Evolutionary conservation across 2,888 invertebrate genomes (phyloP).

Genomic region (Hypomecis atomaria): DNA sequence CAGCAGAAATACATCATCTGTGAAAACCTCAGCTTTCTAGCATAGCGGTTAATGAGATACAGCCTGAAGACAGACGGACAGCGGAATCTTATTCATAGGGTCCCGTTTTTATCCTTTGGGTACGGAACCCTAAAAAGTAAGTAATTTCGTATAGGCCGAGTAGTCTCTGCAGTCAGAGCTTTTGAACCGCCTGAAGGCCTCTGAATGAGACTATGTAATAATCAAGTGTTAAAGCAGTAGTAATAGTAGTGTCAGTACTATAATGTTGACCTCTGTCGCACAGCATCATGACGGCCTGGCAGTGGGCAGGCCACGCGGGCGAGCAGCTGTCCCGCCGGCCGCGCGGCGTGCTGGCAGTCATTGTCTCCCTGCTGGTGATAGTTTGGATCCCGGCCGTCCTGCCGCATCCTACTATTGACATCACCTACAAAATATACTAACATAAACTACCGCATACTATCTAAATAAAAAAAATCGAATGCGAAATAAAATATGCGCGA

Average conservation of each 20-base stretch:
- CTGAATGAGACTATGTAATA: not conserved
- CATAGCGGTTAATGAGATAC: too few relatives aligned
- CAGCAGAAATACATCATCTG: too few relatives aligned
- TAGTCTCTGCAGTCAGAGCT: too few relatives aligned
- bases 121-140: too few relatives aligned
- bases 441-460: not conserved
- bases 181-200: too few relatives aligned
- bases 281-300: slow-evolving; percentile 57
- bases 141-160: too few relatives aligned
- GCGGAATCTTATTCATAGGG: too few relatives aligned
- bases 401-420: slow-evolving; percentile 60
- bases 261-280: slow-evolving; percentile 55
- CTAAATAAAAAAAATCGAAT: too few relatives aligned
- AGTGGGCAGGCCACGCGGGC: slow-evolving; percentile 42
- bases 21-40: too few relatives aligned
- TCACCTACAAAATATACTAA: slow-evolving; percentile 50
- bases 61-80: too few relatives aligned
- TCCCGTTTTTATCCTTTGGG: too few relatives aligned
- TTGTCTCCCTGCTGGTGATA: slow-evolving; percentile 53
- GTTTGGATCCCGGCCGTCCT: slow-evolving; percentile 62
- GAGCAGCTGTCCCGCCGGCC: slow-evolving; percentile 39
- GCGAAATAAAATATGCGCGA: too few relatives aligned
- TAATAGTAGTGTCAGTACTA: not conserved
- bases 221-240: not conserved
- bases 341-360: slow-evolving; percentile 67